Evolutionary conservation across 2,797 vertebrate species (phyloP), one percentile per base, ranked within the genome.

Genomic region (Graptemys geographica): DNA sequence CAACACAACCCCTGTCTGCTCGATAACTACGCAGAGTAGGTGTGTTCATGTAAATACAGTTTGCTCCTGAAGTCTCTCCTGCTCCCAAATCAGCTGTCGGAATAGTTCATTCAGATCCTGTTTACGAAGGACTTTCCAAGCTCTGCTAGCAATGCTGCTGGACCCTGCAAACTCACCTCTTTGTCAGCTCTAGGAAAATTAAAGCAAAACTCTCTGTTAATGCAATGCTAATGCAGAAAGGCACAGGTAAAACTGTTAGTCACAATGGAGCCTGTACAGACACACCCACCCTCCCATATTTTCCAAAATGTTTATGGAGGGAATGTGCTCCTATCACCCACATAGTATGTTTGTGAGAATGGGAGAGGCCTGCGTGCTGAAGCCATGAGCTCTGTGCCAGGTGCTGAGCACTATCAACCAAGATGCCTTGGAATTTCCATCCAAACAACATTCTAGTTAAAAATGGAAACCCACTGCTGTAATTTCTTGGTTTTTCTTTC

Each of bases 131-230:
- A 89, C 28, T 49, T 86, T 84, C 96, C 84, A 55, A 55, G 96
- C 92, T 89, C 88, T 78, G 83, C 90, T 83, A 80, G 92, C 5
- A 21, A 92, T 96, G 86, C 96, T 31, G 96, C 84, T 83, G 96
- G 96, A 96, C 97, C 95, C 84, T 84, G 82, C 96, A 90, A 84
- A 94, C 94, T 95, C 59, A 86, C 56, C 84, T 82, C 90, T 96
- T 93, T 95, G 95, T 96, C 95, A 94, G 95, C 96, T 94, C 31
- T 11, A 19, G 95, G 96, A 96, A 96, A 95, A 96, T 88, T 89
- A 97, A 92, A 97, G 97, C 96, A 95, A 84, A 65, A 33, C 83
- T 89, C 93, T 94, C 51, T 87, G 89, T 96, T 96, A 27, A 95
- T 92, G 95, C 93, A 93, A 86, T 97, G 97, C 96, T 97, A 96